Conservation (phyloP, 2,888 invertebrate genomes). For the Oxytorus armatus region DNA sequence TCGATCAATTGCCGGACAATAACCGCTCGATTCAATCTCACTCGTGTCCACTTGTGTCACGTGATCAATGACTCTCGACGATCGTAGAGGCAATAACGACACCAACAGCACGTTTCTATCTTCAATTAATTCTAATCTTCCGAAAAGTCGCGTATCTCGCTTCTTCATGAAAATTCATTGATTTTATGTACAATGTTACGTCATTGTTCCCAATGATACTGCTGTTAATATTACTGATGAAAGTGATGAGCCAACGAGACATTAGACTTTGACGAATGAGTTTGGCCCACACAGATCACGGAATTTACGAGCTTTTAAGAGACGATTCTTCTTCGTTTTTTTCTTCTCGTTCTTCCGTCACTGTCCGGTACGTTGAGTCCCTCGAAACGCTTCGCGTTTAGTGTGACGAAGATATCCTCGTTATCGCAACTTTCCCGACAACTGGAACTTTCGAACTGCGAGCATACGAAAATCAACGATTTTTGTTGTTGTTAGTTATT, state of each 20-base stretch:
- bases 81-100: neutral
- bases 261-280: neutral
- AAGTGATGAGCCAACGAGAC: neutral
- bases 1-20: slow-evolving; percentile 59
- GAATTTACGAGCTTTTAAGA: neutral
- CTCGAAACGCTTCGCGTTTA: slow-evolving; percentile 19
- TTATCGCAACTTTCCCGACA: neutral
- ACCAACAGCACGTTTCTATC: slow-evolving; percentile 12
- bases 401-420: slow-evolving; percentile 14
- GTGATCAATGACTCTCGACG: slow-evolving; percentile 35
- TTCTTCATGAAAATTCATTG: slow-evolving; percentile 55
- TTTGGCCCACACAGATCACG: neutral
- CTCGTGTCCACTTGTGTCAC: slow-evolving; percentile 38
- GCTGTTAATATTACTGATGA: neutral
- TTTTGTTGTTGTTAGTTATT: neutral
- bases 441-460: slow-evolving; percentile 40
- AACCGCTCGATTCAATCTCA: slow-evolving; percentile 45
- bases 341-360: slow-evolving; percentile 64
- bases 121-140: slow-evolving; percentile 49
- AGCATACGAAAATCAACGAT: slow-evolving; percentile 24
- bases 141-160: slow-evolving; percentile 29
- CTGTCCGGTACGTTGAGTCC: slow-evolving; percentile 32
- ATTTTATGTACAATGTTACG: slow-evolving; percentile 10
- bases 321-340: slow-evolving; percentile 36
- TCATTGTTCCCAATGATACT: neutral